Evolutionary conservation across 1,140 invertebrate genomes (phyloP).

Genomic region (Drosophila bifasciata): DNA sequence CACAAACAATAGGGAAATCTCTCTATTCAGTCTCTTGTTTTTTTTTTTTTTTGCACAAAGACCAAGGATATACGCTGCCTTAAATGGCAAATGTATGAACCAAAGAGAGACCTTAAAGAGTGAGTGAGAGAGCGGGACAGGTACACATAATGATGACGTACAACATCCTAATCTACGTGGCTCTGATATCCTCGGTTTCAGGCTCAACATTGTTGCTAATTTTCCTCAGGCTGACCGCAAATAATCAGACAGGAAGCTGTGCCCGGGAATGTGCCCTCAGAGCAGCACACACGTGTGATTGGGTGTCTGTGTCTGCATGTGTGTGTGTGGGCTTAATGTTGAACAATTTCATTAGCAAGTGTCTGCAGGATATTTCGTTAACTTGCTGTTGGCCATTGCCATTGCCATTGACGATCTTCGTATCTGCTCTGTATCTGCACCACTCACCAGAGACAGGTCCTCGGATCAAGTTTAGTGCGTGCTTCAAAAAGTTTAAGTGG

Average conservation of each 20-base stretch:
- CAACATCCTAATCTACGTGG: slow-evolving; percentile 47
- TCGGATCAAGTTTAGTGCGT: slow-evolving; percentile 39
- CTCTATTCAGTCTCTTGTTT: slow-evolving; percentile 30
- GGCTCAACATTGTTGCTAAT: slow-evolving; percentile 71
- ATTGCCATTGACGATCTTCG: no score
- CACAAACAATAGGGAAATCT: slow-evolving; percentile 46
- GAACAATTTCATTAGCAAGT: slow-evolving; percentile 72
- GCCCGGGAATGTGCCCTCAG: slow-evolving; percentile 20
- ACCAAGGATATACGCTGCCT: slow-evolving; percentile 69
- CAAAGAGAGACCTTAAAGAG: no score
- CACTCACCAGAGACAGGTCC: not conserved
- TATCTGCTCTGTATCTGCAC: no score
- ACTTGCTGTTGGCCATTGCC: no score
- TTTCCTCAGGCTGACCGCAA: slow-evolving; percentile 70
- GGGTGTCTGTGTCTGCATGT: slow-evolving; percentile 15
- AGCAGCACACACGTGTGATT: slow-evolving; percentile 9
- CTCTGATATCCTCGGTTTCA: slow-evolving; percentile 18
- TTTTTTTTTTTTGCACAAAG: slow-evolving; percentile 48
- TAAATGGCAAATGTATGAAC: slow-evolving; percentile 47
- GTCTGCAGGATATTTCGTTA: slow-evolving; percentile 20
- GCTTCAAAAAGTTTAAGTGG: slow-evolving; percentile 59
- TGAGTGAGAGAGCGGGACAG: slow-evolving; percentile 16
- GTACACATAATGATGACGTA: slow-evolving; percentile 53
- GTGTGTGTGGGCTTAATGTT: slow-evolving; percentile 47
- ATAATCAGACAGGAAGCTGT: slow-evolving; percentile 75